Percentiles rank a stretch among this genome's conserved stretches.
These are phyloP conservation scores for Oostethus manadensis DNA, from an alignment of 2,113 vertebrate species.

Conservation along the genomic window DNA sequence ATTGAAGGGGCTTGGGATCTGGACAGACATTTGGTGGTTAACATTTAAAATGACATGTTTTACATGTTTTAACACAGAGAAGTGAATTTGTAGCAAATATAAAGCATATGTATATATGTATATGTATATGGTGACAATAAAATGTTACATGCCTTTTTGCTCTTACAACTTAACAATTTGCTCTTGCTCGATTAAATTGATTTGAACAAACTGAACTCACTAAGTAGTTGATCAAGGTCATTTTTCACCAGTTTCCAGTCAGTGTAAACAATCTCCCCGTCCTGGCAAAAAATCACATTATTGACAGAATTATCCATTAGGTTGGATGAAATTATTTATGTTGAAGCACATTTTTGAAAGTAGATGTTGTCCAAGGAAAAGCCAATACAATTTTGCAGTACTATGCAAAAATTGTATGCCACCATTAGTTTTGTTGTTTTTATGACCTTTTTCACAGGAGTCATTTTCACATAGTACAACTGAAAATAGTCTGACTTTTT, in stretches of 20 bases:
- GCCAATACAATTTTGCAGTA: too few species aligned
- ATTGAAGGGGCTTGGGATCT: conserved; percentile 63
- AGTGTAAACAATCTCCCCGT: conserved; percentile 79
- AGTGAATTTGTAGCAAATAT: neutral
- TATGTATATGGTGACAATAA: neutral
- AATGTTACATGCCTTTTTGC: neutral
- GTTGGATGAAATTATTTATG: neutral
- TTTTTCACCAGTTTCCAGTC: conserved; percentile 79
- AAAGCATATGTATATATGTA: neutral
- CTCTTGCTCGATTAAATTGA: neutral
- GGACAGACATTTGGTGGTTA: conserved; percentile 6
- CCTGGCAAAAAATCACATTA: conserved; percentile 52
- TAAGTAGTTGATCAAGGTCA: conserved; percentile 59
- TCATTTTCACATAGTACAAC: too few species aligned
- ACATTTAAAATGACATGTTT: neutral
- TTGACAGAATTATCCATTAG: neutral
- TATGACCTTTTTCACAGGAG: too few species aligned
- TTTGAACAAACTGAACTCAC: conserved; percentile 66
- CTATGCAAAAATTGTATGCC: too few species aligned
- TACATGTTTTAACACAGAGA: neutral
- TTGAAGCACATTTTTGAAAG: neutral
- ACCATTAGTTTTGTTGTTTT: too few species aligned
- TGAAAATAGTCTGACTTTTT: too few species aligned
- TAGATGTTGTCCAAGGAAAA: too few species aligned
- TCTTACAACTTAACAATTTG: neutral